Evolutionary conservation across 2,797 vertebrate species (phyloP).

Genomic region (Leuciscus waleckii): DNA sequence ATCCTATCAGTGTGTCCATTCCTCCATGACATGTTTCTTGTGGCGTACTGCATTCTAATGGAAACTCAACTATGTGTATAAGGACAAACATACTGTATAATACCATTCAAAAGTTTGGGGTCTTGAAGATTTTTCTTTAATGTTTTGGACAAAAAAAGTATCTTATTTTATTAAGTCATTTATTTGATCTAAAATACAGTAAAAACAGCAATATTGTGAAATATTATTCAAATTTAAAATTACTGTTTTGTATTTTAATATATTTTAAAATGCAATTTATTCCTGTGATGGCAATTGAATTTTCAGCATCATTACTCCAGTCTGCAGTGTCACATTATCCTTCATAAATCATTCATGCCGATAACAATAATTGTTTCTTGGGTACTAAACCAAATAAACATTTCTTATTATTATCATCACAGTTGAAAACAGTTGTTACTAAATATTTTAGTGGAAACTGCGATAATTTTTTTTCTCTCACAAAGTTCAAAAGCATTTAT

Average conservation of each 20-base stretch:
- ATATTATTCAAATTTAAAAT: no score
- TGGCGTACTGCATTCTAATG: slow-evolving; percentile 6
- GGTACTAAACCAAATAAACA: no score
- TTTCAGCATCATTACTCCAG: neutral
- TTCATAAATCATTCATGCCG: neutral
- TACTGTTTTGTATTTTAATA: no score
- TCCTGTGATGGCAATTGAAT: neutral
- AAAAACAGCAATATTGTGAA: no score
- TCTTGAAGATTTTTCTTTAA: neutral
- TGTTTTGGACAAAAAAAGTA: no score
- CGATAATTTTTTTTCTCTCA: no score
- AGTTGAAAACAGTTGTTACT: no score
- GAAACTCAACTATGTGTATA: neutral
- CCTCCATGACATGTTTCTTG: slow-evolving; percentile 31
- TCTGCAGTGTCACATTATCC: neutral
- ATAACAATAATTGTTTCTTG: no score
- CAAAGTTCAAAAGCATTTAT: no score
- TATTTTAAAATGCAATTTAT: no score
- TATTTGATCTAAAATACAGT: neutral
- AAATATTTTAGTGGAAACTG: no score
- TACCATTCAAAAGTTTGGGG: neutral
- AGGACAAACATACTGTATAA: neutral
- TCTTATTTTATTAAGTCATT: neutral
- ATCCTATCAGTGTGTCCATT: slow-evolving; percentile 15
- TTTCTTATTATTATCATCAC: neutral